These are phyloP conservation scores for Zele albiditarsus DNA, from an alignment of 2,888 invertebrate genomes.

Conservation along the genomic window DNA sequence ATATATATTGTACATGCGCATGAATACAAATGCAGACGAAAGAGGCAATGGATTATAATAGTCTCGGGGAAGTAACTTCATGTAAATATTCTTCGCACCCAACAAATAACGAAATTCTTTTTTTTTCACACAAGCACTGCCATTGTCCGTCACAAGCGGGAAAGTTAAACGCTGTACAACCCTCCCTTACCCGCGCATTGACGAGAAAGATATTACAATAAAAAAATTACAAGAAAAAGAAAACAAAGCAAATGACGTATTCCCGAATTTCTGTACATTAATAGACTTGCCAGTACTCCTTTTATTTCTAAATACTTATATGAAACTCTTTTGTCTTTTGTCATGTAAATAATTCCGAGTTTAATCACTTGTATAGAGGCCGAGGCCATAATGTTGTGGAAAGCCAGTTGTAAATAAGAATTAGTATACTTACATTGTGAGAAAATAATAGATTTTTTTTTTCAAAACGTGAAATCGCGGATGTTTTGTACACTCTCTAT, in stretches of 20 bases:
- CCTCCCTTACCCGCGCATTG: neutral
- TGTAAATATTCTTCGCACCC: slow-evolving; percentile 46
- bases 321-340: slow-evolving; percentile 1
- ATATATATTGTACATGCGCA: slow-evolving; percentile 48
- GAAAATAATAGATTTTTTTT: slow-evolving; percentile 3
- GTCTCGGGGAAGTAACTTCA: slow-evolving; percentile 29
- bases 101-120: slow-evolving; percentile 28
- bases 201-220: slow-evolving; percentile 23
- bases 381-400: slow-evolving; percentile 26
- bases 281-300: slow-evolving; percentile 18
- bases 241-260: slow-evolving; percentile 38
- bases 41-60: slow-evolving; percentile 15
- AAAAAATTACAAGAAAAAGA: slow-evolving; percentile 22
- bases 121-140: slow-evolving; percentile 50
- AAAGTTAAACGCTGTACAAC: slow-evolving; percentile 19
- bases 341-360: slow-evolving; percentile 29
- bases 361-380: slow-evolving; percentile 35
- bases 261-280: slow-evolving; percentile 36
- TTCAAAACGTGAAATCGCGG: slow-evolving; percentile 1
- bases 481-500: neutral
- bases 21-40: slow-evolving; percentile 21
- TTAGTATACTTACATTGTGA: slow-evolving; percentile 13
- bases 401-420: slow-evolving; percentile 24
- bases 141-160: slow-evolving; percentile 47
- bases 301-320: neutral